These are phyloP conservation scores for Megaptera novaeangliae DNA, from an alignment of 2,113 vertebrate species.

Conservation along the genomic window DNA sequence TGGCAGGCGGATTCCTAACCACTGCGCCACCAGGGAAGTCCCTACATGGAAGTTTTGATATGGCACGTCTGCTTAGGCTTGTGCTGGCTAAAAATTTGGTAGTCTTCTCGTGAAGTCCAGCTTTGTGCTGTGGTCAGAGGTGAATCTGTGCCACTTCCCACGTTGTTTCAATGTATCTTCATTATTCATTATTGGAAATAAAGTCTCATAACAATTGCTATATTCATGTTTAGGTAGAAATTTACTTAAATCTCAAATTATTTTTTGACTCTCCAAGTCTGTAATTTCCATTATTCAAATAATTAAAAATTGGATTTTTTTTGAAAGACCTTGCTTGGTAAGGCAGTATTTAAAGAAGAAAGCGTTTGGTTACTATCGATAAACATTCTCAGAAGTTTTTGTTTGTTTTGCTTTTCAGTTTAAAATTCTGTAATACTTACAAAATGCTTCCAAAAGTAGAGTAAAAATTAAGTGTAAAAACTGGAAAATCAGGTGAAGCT, in stretches of 20 bases:
- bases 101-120: not conserved
- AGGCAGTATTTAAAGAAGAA: not conserved
- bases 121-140: not conserved
- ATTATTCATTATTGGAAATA: not conserved
- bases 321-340: not conserved
- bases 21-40: no score
- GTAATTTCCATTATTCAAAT: not conserved
- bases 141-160: not conserved
- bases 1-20: no score
- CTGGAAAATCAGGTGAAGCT: not conserved
- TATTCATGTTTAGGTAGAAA: not conserved
- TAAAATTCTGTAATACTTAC: not conserved
- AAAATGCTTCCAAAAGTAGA: not conserved
- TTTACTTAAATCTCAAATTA: not conserved
- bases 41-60: not conserved
- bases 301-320: slow-evolving; percentile 9
- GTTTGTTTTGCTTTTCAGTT: not conserved
- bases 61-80: not conserved
- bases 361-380: not conserved
- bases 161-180: not conserved
- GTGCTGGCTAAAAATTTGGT: not conserved
- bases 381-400: not conserved
- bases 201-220: not conserved
- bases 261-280: not conserved
- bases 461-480: not conserved